These are phyloP conservation scores for Saimiri boliviensis DNA, from an alignment of 2,113 vertebrate species.

Conservation along the genomic window DNA sequence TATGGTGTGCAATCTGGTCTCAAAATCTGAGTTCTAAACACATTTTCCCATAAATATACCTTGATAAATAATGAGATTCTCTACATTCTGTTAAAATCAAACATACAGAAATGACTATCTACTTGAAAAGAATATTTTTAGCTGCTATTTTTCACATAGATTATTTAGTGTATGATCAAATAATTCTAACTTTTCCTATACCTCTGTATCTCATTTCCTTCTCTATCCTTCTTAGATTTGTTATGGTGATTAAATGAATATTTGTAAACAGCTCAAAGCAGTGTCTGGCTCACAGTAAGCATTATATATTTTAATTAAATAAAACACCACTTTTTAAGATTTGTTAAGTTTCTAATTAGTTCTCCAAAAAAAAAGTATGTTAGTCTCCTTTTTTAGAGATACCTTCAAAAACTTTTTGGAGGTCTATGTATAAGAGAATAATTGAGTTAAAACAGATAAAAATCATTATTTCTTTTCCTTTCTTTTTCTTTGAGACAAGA, in stretches of 20 bases:
- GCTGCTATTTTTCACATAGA: neutral
- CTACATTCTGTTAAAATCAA: neutral
- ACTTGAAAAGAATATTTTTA: neutral
- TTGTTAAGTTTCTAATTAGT: neutral
- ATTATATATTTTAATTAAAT: neutral
- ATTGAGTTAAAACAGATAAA: neutral
- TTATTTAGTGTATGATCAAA: neutral
- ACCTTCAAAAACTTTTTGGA: neutral
- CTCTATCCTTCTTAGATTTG: neutral
- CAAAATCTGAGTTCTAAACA: neutral
- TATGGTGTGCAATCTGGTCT: neutral
- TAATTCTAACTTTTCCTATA: neutral
- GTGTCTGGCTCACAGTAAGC: neutral
- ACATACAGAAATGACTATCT: neutral
- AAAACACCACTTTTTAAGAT: neutral
- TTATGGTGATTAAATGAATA: neutral
- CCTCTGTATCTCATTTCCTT: neutral
- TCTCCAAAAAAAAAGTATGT: neutral
- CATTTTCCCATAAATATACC: neutral
- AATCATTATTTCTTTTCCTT: neutral
- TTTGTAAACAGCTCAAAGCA: neutral
- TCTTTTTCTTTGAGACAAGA: too few species aligned
- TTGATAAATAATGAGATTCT: neutral
- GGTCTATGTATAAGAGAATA: neutral
- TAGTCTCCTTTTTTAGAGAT: neutral